Base-by-base conservation (phyloP, 2,888 invertebrate species). In the Andrena dorsata region DNA sequence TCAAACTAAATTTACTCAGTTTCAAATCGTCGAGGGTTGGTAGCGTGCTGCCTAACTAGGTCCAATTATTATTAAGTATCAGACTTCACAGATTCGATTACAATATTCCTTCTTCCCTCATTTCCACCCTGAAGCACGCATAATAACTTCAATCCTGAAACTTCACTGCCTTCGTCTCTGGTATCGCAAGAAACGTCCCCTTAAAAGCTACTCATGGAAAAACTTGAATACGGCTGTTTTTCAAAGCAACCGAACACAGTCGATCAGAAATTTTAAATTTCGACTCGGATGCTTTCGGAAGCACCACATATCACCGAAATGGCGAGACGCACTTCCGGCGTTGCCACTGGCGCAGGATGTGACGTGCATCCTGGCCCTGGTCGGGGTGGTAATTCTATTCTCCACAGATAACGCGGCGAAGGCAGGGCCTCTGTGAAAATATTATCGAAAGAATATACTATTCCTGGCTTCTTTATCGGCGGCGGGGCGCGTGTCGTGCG, bases 391-490 rank as follows among this genome's bases (percentile, higher is more conserved):
- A 77, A 77, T 79, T 77, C 63, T 68, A 69, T 77, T 77, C 63
- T 20, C 63, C 20, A 32, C 56, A 69, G 77, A 79, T 63, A 66
- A 28, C 35, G 58, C 8, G 32, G 13, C 23, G 63, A 13, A 16
- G 23, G 26, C 63, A 60, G 30, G n/a, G 23, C 56, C 7, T 28
- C 72, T 70, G 58, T 61, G 60, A 81, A 80, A 81, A 73, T 80
- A 81, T 80, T 80, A 74, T 80, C 73, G 73, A 81, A 73, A 63
- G 69, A 70, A 65, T 65, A 76, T 47, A 30, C 71, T 80, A 80
- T 74, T 81, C 74, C 73, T 60, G 41, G 35, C 23, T 49, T 41
- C 32, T 70, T 76, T 76, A 80, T 77, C 70, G 47, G 8, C 66
- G 20, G 53, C 47, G 74, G 35, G n/a, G 5, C 60, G 35, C 30